Base-by-base conservation (phyloP, 2,888 invertebrate species). In the Euplagia quadripunctaria region DNA sequence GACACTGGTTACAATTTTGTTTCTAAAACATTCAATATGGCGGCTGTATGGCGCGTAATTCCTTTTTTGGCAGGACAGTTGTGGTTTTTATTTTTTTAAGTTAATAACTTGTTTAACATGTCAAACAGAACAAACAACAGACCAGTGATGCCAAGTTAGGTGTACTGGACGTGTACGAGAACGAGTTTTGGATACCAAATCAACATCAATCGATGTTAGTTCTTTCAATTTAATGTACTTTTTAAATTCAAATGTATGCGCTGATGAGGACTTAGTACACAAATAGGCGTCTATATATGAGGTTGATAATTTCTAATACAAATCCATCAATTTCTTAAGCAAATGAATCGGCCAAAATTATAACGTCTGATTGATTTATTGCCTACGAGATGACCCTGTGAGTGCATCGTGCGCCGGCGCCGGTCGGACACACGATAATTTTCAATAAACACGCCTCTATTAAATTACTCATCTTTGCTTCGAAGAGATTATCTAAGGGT, bases 331-430 rank as follows among this genome's bases (percentile, higher is more conserved):
- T 80, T 73, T 77, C 64, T 65, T 73, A 72, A 79, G 69, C 64
- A 81, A 85, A 84, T 82, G 80, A 82, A 86, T 82, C 76, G 84
- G 83, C 82, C 77, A 77, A 81, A 85, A 85, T 87, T 83, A 84
- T 83, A 82, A 84, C 79, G 66, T 63, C 79, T 84, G 88, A 89
- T 89, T 88, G 90, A 91, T 90, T 90, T 90, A 90, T 86, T 74
- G 79, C 12, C 72, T 68, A 66, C 68, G 78, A 82, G 83, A 83
- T 83, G 79, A 80, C 77, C 77, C 82, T 76, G 76, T 82, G 65
- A 61, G 71, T 76, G 81, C 81, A 74, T 81, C 79, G 82, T 86
- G 88, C 84, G 71, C 75, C 82, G 79, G 84, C 82, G 83, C 83
- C 81, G 79, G 80, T 78, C 83, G 78, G 84, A 84, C 85, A 85